A percentile compares a stretch with the other conserved stretches of the same genome.
These are phyloP conservation scores for Cheilosia soror DNA, from an alignment of 2,888 invertebrate species.

Conservation along the genomic window DNA sequence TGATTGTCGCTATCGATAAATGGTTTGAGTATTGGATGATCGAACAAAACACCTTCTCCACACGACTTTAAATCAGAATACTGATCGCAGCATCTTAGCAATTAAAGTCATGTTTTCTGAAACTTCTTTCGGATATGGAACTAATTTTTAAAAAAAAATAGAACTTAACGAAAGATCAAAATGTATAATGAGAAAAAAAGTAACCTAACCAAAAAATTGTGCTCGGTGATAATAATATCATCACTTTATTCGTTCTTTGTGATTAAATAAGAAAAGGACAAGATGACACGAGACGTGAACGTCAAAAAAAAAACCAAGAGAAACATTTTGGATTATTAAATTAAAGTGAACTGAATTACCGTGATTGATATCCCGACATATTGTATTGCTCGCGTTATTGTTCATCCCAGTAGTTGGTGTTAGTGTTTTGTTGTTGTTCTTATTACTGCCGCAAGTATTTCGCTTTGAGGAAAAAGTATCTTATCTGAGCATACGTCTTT, in stretches of 20 bases:
- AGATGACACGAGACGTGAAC: slow-evolving; percentile 75
- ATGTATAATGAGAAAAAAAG: slow-evolving; percentile 31
- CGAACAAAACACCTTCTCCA: background rate
- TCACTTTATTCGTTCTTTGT: slow-evolving; percentile 70
- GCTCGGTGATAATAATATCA: slow-evolving; percentile 49
- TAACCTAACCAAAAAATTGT: slow-evolving; percentile 33
- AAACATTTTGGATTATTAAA: slow-evolving; percentile 80
- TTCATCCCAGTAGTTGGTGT: slow-evolving; percentile 50
- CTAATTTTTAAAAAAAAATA: slow-evolving; percentile 25
- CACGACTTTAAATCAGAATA: background rate
- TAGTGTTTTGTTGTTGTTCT: slow-evolving; percentile 61
- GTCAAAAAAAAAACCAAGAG: slow-evolving; percentile 61
- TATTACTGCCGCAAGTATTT: slow-evolving; percentile 40
- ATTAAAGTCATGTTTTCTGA: slow-evolving; percentile 26
- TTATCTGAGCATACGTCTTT: slow-evolving; percentile 33
- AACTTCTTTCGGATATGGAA: slow-evolving; percentile 28
- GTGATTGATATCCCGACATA: slow-evolving; percentile 80
- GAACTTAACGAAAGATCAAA: slow-evolving; percentile 33
- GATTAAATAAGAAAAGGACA: slow-evolving; percentile 68
- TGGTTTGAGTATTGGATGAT: slow-evolving; percentile 49
- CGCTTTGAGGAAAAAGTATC: slow-evolving; percentile 47
- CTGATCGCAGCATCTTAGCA: too few relatives aligned
- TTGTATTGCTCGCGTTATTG: slow-evolving; percentile 66
- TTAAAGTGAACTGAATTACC: slow-evolving; percentile 83
- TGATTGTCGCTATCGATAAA: slow-evolving; percentile 41